Evolutionary conservation across 2,797 vertebrate genomes (phyloP).

Genomic region (Oreochromis mossambicus): DNA sequence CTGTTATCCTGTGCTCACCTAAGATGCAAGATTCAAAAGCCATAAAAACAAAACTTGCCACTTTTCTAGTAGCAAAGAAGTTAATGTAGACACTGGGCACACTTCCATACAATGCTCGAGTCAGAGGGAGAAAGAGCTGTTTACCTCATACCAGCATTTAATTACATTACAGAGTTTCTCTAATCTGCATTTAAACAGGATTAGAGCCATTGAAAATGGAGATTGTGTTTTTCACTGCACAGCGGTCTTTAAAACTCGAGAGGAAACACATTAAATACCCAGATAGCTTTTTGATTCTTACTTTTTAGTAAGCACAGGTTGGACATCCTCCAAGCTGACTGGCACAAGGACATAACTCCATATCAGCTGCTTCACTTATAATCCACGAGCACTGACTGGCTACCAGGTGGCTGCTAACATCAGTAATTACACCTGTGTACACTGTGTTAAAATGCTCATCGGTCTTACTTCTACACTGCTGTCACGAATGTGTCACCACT

Average conservation of each 20-base stretch:
- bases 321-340: background rate
- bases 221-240: background rate
- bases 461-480: background rate
- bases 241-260: fast-evolving
- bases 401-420: background rate
- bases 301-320: background rate
- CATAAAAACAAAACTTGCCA: background rate
- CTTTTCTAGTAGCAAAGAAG: background rate
- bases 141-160: background rate
- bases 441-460: too few species aligned
- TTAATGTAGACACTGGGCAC: background rate
- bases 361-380: background rate
- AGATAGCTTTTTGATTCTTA: background rate
- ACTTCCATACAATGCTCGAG: background rate
- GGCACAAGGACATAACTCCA: background rate
- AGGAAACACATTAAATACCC: background rate
- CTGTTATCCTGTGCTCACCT: background rate
- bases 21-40: background rate
- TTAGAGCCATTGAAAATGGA: background rate
- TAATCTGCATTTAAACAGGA: background rate
- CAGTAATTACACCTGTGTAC: background rate
- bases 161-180: background rate
- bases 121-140: background rate
- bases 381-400: background rate
- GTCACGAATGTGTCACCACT: background rate